Evolutionary conservation across 2,888 invertebrate genomes (phyloP), one percentile per base, ranked within the genome.

Genomic region (Clusia tigrina): DNA sequence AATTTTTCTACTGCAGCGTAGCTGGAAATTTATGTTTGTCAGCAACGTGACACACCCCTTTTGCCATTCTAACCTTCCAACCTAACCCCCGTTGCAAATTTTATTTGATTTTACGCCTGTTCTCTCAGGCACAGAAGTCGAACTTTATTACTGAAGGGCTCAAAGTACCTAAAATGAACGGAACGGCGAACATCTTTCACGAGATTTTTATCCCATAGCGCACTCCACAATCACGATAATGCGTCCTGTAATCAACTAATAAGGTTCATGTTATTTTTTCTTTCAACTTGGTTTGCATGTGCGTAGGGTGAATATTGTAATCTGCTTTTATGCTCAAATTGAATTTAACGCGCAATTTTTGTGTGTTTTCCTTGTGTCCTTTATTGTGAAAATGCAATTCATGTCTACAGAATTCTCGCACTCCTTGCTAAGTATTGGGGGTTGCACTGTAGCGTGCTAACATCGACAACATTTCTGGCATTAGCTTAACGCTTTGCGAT

Each of bases 211-310:
- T 66, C 59, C 46, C 51, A 59, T 59, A 67, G 66, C 71, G 71
- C 78, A 80, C 79, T 77, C 79, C 78, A 84, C 84, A 83, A 84
- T 84, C 83, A 84, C 77, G 81, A 83, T 84, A 84, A 84, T 84
- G 82, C 78, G 83, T 83, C 82, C 83, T 84, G 84, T 84, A 84
- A 84, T 84, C 84, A 84, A 84, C 84, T 84, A 84, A 84, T 84
- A 84, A 83, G 81, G 78, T 77, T 76, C 77, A 75, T 77, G 74
- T 71, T 67, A 67, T 65, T 69, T 58, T 52, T 71, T 71, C 17
- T 56, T 20, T 38, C 24, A n/a, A n/a, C n/a, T n/a, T n/a, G n/a
- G 42, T 37, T 38, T 1, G 6, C 23, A 3, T 23, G 54, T 61
- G 59, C 64, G 24, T 60, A 26, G 58, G 37, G 42, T 58, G 57